Evolutionary conservation across 2,797 vertebrate species (phyloP).

Genomic region (Melopsittacus undulatus): DNA sequence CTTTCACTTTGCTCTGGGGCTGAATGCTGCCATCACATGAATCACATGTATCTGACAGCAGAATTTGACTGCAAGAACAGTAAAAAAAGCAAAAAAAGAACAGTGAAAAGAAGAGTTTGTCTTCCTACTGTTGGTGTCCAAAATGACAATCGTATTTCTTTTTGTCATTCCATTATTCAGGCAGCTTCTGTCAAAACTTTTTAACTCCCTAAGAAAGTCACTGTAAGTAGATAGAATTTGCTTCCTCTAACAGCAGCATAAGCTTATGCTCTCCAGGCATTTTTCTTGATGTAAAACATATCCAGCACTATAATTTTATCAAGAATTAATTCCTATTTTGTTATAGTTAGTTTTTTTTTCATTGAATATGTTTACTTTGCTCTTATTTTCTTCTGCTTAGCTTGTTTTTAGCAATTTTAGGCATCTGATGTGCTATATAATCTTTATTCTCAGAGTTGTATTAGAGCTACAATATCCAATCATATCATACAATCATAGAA

Average conservation of each 20-base stretch:
- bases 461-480: background rate
- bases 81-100: background rate
- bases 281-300: background rate
- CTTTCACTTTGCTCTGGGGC: background rate
- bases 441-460: background rate
- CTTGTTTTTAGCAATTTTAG: background rate
- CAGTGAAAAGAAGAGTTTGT: background rate
- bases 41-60: background rate
- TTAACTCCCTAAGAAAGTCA: background rate
- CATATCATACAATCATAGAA: background rate
- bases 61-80: background rate
- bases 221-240: background rate
- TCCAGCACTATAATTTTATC: background rate
- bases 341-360: background rate
- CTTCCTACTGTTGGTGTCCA: background rate
- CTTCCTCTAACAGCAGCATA: background rate
- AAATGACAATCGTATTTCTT: constrained; percentile 14
- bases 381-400: background rate
- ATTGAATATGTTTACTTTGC: background rate
- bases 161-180: background rate
- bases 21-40: background rate
- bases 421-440: background rate
- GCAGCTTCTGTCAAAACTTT: constrained; percentile 2
- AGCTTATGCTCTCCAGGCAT: background rate
- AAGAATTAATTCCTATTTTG: background rate